Conservation (phyloP, 1,140 invertebrate species). For the Diorhabda carinulata region DNA sequence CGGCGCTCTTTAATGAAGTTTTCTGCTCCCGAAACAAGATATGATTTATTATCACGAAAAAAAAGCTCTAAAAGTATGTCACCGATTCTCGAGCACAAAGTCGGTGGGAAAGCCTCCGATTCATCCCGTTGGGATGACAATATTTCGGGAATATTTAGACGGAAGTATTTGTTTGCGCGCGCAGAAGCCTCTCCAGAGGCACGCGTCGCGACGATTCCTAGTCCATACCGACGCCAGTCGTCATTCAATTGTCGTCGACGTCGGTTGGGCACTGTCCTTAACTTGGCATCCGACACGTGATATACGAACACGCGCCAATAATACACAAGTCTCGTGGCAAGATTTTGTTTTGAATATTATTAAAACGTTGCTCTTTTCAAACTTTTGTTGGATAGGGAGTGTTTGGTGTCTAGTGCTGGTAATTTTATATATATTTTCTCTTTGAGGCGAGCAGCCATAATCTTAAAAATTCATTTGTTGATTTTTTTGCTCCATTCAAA, state of each 20-base stretch:
- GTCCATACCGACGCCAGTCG: conserved; percentile 40
- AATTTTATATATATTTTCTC: conserved; percentile 17
- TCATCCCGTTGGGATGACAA: conserved; percentile 16
- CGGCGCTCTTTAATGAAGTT: neutral
- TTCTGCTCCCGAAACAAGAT: neutral
- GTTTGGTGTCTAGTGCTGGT: conserved; percentile 8
- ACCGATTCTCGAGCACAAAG: conserved; percentile 12
- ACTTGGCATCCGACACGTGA: conserved; percentile 22
- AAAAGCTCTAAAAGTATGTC: conserved; percentile 16
- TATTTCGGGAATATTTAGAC: conserved; percentile 30
- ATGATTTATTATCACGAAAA: neutral
- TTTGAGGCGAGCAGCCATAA: neutral
- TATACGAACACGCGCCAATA: neutral
- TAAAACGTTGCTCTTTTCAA: neutral
- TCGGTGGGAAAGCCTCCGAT: conserved; percentile 9
- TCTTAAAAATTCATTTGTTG: too few relatives aligned
- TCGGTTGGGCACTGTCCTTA: conserved; percentile 30
- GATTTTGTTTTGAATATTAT: neutral
- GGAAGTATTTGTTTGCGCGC: conserved; percentile 32
- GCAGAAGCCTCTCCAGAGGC: conserved; percentile 29
- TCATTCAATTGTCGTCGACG: conserved; percentile 26
- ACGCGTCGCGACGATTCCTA: conserved; percentile 39
- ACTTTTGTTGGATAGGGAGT: neutral
- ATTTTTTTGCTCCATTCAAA: too few relatives aligned
- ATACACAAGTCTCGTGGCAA: conserved; percentile 6